Base-by-base conservation (phyloP, 2,113 vertebrate genomes). In the Okapia johnstoni region DNA sequence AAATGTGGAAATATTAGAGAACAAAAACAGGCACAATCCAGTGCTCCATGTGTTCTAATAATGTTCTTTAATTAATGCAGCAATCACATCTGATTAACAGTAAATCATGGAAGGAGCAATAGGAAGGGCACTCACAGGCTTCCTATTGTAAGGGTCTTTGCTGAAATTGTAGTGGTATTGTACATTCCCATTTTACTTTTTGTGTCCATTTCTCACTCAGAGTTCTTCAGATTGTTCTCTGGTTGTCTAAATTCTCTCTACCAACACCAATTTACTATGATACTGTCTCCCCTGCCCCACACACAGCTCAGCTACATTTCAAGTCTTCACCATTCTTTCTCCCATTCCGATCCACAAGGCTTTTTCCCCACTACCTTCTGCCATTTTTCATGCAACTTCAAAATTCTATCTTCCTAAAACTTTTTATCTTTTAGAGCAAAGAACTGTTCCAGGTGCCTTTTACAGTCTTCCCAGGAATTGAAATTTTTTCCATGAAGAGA, bases 1-100 rank as follows among this genome's bases (percentile, higher is more conserved):
- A 87, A 98, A 94, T 15, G 63, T 96, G 85, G 55, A 96, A 96
- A 87, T 98, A 96, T 40, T 94, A 60, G 48, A 94, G 90, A 97
- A 30, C n/a, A 80, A 21, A 10, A 94, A 58, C 4, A 70, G 43
- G 48, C 48, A 19, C 30, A 26, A 76, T 98, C 88, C 63, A 54
- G 2, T 19, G 76, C n/a, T 97, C 57, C 73, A 76, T 4, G 70
- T 96, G 8, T 88, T 80, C 76, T 85, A 92, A 76, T 94, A 93
- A 66, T 97, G 81, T 88, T 97, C 92, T 91, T 90, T 97, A 94
- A 92, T 94, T 95, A 90, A 66, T 86, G 10, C 3, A 25, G 30
- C 55, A 93, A 73, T 88, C 46, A 80, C 40, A 40, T 21, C 43
- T 85, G 40, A 36, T 30, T 54, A 91, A 15, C 13, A 73, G 17